Conservation (phyloP, 2,113 vertebrate genomes). For the Corythoichthys haematopterus region DNA sequence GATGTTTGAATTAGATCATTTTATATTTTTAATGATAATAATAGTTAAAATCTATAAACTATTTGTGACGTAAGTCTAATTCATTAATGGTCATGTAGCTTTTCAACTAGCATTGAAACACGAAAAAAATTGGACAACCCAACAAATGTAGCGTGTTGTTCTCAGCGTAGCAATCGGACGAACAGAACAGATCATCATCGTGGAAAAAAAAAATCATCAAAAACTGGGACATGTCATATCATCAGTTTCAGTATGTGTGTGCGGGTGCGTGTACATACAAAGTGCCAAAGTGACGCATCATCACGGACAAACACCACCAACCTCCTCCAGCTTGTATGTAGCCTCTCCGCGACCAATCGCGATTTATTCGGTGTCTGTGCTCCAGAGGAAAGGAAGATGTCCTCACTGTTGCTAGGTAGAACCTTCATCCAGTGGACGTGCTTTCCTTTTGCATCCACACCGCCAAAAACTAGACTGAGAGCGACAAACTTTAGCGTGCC, state of each 20-base stretch:
- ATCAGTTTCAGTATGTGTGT: neutral
- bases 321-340: slow-evolving; percentile 58
- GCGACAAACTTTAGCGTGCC: slow-evolving; percentile 45
- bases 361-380: slow-evolving; percentile 57
- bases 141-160: neutral
- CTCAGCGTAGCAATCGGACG: neutral
- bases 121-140: too few species aligned
- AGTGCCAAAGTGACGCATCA: slow-evolving; percentile 67
- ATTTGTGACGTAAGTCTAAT: neutral
- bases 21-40: neutral
- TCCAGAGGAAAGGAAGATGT: slow-evolving; percentile 59
- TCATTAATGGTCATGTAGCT: neutral
- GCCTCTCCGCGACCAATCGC: slow-evolving; percentile 57
- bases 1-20: neutral
- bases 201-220: neutral
- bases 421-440: slow-evolving; percentile 57
- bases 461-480: neutral
- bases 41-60: neutral
- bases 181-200: neutral
- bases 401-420: slow-evolving; percentile 62
- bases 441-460: slow-evolving; percentile 12
- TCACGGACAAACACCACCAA: slow-evolving; percentile 26
- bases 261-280: slow-evolving; percentile 33
- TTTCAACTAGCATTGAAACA: neutral
- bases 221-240: neutral